A percentile compares a stretch with the other conserved stretches of the same genome.
Conservation (phyloP, 2,888 invertebrate species). For the Cactoblastis cactorum region DNA sequence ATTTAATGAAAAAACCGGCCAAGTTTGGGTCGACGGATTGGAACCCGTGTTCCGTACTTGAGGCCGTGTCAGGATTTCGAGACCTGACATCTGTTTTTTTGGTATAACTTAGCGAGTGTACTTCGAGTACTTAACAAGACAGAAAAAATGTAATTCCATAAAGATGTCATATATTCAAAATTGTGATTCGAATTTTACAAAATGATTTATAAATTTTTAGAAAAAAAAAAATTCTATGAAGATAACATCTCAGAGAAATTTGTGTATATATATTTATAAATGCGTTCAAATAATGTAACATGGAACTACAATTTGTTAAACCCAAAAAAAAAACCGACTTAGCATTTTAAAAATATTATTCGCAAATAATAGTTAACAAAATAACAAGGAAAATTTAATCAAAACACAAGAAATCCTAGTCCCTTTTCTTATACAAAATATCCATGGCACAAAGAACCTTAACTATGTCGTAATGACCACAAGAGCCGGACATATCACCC, state of each 20-base stretch:
- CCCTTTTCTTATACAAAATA: not conserved
- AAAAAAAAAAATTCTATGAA: too few species aligned
- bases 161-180: not conserved
- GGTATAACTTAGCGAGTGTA: slow-evolving; percentile 1
- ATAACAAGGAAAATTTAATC: not conserved
- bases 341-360: too few species aligned
- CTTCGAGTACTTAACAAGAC: slow-evolving; percentile 1
- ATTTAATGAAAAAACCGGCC: slow-evolving; percentile 45
- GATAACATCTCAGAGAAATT: too few species aligned
- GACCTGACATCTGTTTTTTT: slow-evolving; percentile 2
- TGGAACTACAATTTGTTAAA: too few species aligned
- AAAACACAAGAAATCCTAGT: not conserved
- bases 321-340: too few species aligned
- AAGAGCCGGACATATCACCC: slow-evolving; percentile 12
- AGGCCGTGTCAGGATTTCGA: slow-evolving; percentile 6
- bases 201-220: too few species aligned
- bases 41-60: slow-evolving; percentile 20
- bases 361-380: not conserved
- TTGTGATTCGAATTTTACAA: not conserved
- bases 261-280: too few species aligned
- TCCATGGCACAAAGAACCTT: slow-evolving; percentile 2
- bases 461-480: slow-evolving; percentile 9
- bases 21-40: slow-evolving; percentile 22
- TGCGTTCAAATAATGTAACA: too few species aligned
- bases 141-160: not conserved